Conservation (phyloP, 1,140 invertebrate genomes). For the Hyposmocoma kahamanoa region DNA sequence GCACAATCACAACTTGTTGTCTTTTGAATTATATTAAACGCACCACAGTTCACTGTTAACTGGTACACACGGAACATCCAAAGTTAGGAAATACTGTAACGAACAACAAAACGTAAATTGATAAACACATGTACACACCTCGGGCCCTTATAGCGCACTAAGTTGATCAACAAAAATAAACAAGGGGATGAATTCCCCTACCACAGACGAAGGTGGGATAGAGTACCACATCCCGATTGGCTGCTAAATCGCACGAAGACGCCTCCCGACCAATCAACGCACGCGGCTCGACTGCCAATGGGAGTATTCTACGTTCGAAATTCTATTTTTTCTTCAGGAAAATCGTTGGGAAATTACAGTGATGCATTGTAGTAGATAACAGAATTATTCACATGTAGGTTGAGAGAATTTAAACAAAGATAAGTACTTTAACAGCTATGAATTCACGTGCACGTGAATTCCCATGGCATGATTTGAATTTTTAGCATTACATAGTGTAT, state of each 20-base stretch:
- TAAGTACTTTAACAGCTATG: too few relatives aligned
- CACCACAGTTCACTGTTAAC: constrained; percentile 18
- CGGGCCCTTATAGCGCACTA: constrained; percentile 56
- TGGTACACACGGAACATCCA: too few relatives aligned
- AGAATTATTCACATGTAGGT: too few relatives aligned
- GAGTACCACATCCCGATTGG: neutral
- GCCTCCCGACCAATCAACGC: constrained; percentile 44
- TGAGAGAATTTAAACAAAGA: too few relatives aligned
- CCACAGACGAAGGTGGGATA: constrained; percentile 25
- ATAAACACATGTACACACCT: constrained; percentile 24
- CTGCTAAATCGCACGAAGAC: constrained; percentile 23
- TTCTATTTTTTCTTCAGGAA: constrained; percentile 52
- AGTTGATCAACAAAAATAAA: constrained; percentile 67
- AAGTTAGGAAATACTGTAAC: too few relatives aligned
- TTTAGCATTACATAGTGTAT: too few relatives aligned
- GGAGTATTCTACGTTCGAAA: constrained; percentile 15
- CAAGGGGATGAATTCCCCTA: constrained; percentile 58
- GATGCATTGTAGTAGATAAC: constrained; percentile 18
- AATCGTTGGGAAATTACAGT: constrained; percentile 47
- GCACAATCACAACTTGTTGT: constrained; percentile 29
- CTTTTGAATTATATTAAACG: constrained; percentile 14
- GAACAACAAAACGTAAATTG: constrained; percentile 11
- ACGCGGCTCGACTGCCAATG: constrained; percentile 31
- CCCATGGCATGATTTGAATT: too few relatives aligned
- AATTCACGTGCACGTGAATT: too few relatives aligned